These are phyloP conservation scores for Cygnus atratus DNA, from an alignment of 2,113 vertebrate species.

Conservation along the genomic window DNA sequence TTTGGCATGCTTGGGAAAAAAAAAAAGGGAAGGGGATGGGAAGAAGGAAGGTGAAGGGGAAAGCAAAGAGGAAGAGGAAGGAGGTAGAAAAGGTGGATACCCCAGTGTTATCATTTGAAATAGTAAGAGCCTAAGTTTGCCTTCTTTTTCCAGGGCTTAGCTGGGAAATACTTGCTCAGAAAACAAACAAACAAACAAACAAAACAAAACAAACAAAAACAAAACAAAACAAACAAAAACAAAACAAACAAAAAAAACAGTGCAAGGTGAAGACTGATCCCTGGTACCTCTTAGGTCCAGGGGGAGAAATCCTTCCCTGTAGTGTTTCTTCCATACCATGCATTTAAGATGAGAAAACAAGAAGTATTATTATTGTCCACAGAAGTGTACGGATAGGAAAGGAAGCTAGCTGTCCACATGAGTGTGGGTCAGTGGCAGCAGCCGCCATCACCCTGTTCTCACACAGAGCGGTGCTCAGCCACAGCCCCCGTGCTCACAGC, in stretches of 20 bases:
- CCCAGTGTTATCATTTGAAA: not conserved
- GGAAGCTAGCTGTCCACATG: not conserved
- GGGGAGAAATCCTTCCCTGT: not conserved
- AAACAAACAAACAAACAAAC: not conserved
- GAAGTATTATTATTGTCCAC: not conserved
- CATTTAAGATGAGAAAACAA: not conserved
- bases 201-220: too few relatives aligned
- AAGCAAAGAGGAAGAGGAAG: not conserved
- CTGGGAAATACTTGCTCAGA: not conserved
- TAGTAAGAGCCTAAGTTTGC: not conserved
- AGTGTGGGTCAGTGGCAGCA: accelerated
- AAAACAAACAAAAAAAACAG: not conserved
- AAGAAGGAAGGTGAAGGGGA: not conserved
- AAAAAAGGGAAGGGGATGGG: not conserved
- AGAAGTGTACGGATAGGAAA: not conserved
- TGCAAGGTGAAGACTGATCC: not conserved
- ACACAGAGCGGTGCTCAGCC: accelerated
- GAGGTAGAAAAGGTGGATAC: not conserved
- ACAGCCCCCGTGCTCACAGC: accelerated
- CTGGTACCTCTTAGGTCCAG: not conserved
- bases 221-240: too few relatives aligned
- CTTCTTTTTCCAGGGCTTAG: not conserved
- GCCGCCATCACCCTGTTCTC: not conserved
- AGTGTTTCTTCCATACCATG: not conserved
- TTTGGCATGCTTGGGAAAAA: not conserved